phyloP scores from a whole-genome alignment of 2,888 invertebrate species.

The Chymomyza caudatula region DNA sequence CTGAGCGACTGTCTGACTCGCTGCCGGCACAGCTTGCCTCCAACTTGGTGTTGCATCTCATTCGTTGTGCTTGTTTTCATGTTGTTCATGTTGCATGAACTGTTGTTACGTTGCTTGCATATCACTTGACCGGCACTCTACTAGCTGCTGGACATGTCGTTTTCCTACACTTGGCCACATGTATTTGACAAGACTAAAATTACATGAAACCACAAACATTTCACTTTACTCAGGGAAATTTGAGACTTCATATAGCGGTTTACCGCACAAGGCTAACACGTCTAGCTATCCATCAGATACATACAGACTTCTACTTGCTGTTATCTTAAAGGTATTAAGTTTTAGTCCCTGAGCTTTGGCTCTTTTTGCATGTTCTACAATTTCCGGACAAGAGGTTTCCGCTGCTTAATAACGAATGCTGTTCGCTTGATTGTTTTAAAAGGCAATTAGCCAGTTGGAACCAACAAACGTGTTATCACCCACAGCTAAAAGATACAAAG shows the following conservation, averaged over 20 bases:
- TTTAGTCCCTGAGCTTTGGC: not conserved
- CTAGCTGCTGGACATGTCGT: not conserved
- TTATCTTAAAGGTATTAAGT: not conserved
- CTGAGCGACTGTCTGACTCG: slow-evolving; percentile 3
- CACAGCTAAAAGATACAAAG: slow-evolving; percentile 4
- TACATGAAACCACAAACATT: slow-evolving; percentile 42
- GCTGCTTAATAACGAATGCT: not conserved
- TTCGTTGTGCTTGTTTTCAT: slow-evolving; percentile 9
- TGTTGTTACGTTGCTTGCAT: slow-evolving; percentile 42
- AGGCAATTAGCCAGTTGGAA: not conserved
- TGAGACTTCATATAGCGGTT: slow-evolving; percentile 25
- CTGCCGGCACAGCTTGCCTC: slow-evolving; percentile 30
- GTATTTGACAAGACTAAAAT: slow-evolving; percentile 4
- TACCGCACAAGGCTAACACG: not conserved
- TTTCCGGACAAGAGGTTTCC: slow-evolving; percentile 3
- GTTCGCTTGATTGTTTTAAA: not conserved
- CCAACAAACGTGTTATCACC: not conserved
- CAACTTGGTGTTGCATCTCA: slow-evolving; percentile 45
- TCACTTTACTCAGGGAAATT: slow-evolving; percentile 42
- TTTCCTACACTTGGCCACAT: not conserved
- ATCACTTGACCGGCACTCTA: not conserved
- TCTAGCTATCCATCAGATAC: not conserved
- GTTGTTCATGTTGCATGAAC: slow-evolving; percentile 20
- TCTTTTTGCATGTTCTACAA: not conserved
- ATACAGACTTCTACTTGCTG: not conserved